Percentiles rank a stretch among this genome's conserved stretches.
Conservation (phyloP, 2,113 vertebrate genomes). For the Epinephelus cyanopodus region DNA sequence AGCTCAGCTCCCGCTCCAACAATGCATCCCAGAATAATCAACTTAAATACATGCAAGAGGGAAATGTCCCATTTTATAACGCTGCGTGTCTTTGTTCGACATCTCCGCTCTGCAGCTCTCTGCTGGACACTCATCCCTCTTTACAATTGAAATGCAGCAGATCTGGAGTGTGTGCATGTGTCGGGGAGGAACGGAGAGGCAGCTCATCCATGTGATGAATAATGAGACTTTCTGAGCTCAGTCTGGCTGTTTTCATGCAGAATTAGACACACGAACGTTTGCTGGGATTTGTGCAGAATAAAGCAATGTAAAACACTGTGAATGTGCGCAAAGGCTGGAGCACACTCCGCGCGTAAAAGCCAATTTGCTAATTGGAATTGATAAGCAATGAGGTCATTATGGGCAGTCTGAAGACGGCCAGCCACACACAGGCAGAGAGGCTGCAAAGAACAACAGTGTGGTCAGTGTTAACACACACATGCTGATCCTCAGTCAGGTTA, state of each 20-base stretch:
- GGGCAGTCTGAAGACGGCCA: background rate
- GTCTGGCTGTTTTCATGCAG: conserved; percentile 11
- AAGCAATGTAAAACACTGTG: background rate
- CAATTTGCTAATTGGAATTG: conserved; percentile 28
- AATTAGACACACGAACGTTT: background rate
- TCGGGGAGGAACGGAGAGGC: conserved; percentile 24
- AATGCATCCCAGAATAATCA: conserved; percentile 36
- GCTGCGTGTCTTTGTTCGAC: background rate
- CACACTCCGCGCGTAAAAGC: conserved; percentile 54
- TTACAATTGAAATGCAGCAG: conserved; percentile 11
- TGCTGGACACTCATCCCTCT: background rate
- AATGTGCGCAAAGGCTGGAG: conserved; percentile 27
- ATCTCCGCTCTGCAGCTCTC: background rate
- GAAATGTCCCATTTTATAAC: background rate
- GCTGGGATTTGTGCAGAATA: background rate
- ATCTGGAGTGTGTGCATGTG: background rate
- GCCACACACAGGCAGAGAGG: background rate
- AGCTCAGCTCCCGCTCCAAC: conserved; percentile 15
- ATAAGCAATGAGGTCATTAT: conserved; percentile 39
- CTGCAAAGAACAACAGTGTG: background rate
- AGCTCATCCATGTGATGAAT: conserved; percentile 48
- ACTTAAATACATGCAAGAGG: background rate
- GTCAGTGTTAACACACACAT: no score
- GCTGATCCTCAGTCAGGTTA: background rate
- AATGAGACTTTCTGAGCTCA: conserved; percentile 27